These are phyloP conservation scores for Agrypnia vestita DNA, from an alignment of 1,140 invertebrate genomes.

Conservation along the genomic window DNA sequence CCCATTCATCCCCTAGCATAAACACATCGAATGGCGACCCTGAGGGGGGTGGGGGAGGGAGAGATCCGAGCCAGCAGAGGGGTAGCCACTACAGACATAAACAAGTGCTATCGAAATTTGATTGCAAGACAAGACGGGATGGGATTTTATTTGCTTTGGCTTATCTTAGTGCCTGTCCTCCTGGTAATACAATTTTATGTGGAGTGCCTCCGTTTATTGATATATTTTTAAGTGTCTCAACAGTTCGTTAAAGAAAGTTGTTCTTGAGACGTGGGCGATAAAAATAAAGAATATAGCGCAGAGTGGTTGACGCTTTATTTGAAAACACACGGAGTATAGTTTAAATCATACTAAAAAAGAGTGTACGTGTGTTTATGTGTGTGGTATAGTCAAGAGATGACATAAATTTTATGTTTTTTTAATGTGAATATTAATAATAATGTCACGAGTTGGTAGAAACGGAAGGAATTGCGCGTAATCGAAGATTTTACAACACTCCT, in stretches of 20 bases:
- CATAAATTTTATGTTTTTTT: too few relatives aligned
- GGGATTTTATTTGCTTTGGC: constrained; percentile 1
- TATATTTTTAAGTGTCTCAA: background rate
- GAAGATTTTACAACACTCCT: too few relatives aligned
- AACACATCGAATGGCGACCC: too few relatives aligned
- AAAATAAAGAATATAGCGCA: background rate
- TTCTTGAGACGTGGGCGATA: background rate
- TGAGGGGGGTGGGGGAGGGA: too few relatives aligned
- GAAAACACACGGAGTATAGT: too few relatives aligned
- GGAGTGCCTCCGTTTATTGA: background rate
- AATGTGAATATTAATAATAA: too few relatives aligned
- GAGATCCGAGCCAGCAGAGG: too few relatives aligned
- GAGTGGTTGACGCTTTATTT: background rate
- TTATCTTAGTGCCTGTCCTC: background rate
- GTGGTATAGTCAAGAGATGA: too few relatives aligned
- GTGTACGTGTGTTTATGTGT: too few relatives aligned
- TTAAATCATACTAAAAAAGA: background rate
- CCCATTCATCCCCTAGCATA: too few relatives aligned
- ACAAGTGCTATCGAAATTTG: constrained; percentile 32
- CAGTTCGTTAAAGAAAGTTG: background rate
- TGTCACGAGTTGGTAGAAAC: too few relatives aligned
- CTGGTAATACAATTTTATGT: background rate
- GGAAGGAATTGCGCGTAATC: too few relatives aligned
- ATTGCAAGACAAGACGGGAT: constrained; percentile 4
- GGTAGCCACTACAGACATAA: constrained; percentile 12